phyloP scores from a whole-genome alignment of 1,140 invertebrate genomes.

The Trachymyrmex septentrionalis region DNA sequence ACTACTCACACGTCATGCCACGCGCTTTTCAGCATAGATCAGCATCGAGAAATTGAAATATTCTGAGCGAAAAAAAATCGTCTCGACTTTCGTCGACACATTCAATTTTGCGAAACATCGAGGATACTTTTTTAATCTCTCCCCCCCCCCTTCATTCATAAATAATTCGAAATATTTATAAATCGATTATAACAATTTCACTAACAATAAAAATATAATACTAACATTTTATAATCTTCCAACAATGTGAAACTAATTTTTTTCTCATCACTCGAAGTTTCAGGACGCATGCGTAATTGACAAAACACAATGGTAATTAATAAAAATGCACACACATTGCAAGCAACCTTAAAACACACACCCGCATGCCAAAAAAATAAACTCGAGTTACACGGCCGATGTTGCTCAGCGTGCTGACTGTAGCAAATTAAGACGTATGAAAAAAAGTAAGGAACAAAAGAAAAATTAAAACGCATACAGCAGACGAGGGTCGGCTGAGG shows the following conservation, averaged over 20 bases:
- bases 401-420: conserved; percentile 43
- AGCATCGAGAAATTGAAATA: conserved; percentile 25
- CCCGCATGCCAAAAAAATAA: conserved; percentile 38
- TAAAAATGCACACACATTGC: conserved; percentile 44
- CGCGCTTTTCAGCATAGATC: conserved; percentile 12
- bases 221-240: neutral
- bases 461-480: neutral
- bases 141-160: neutral
- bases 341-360: conserved; percentile 42
- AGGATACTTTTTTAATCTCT: conserved; percentile 4
- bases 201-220: neutral
- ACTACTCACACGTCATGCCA: conserved; percentile 54
- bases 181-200: neutral
- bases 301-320: conserved; percentile 34
- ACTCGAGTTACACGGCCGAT: conserved; percentile 29
- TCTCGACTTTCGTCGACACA: neutral
- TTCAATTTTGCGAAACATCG: conserved; percentile 10
- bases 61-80: neutral
- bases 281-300: conserved; percentile 18
- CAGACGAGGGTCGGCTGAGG: neutral
- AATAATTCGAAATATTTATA: neutral
- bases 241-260: neutral
- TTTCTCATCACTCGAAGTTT: conserved; percentile 25
- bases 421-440: conserved; percentile 24
- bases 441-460: neutral